Evolutionary conservation across 1,140 invertebrate species (phyloP), one percentile per base, ranked within the genome.

Genomic region (Leptinotarsa defecta): DNA sequence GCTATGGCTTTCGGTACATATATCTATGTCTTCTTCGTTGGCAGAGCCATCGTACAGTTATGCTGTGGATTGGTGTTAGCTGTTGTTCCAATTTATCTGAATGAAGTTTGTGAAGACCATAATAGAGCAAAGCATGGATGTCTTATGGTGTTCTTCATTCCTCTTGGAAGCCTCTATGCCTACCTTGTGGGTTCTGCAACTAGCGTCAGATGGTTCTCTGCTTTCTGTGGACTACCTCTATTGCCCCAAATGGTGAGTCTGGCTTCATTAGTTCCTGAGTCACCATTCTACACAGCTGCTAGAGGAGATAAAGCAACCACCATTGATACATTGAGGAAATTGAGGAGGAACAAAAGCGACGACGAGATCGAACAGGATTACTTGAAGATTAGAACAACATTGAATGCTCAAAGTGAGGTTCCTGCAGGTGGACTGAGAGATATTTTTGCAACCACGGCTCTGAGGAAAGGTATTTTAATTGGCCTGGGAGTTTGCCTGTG

Each of bases 21-120:
- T 19, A 61, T 72, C n/a, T 5, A 13, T 17, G 4, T 22, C n/a
- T n/a, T 27, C 13, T 24, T 24, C 8, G 19, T 72, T 15, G 22
- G n/a, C 0, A 63, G 15, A 34, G 27, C 52, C 5, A 17, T 72
- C 15, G 4, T 20, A 2, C 4, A 5, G 13, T 61, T 61, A 27
- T 61, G 13, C 17, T 62, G 57, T 24, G 48, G 22, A 48, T n/a
- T 48, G 4, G 15, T 24, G 15, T 24, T 34, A 48, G 24, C 17
- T 1, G 24, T 22, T n/a, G 2, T 72, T n/a, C 61, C 71, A 15
- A 19, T 72, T 13, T 72, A 72, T 62, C 13, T 72, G 4, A 34
- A 17, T 61, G 69, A 71, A 49, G 17, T 71, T 20, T n/a, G 17
- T 27, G 69, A 71, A 57, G 19, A 71, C 6, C 69, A 71, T n/a